Evolutionary conservation across 2,888 invertebrate genomes (phyloP), one percentile per base, ranked within the genome.

Genomic region (Corythucha ciliata): DNA sequence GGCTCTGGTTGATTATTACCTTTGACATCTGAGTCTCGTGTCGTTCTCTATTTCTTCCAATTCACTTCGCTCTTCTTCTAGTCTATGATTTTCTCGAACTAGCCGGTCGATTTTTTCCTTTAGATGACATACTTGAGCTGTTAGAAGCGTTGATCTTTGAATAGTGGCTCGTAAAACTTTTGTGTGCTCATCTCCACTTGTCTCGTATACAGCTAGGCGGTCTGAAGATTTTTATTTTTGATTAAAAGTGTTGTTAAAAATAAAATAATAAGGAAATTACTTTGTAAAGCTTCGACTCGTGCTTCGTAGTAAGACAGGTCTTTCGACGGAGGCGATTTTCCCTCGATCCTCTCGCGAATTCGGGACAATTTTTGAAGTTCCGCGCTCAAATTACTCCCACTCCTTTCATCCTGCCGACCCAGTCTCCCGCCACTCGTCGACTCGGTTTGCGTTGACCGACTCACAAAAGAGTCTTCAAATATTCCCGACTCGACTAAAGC

Each of bases 31-130:
- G 59, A 77, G 68, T 60, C 77, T 69, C n/a, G 80, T 79, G 62
- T 82, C 82, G 70, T 82, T 82, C 68, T 82, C 82, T 24, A 80
- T 80, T 67, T 82, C 82, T 68, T 82, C 82, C 57, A 81, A 72
- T 67, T 83, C 82, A 64, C 81, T 79, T 66, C 78, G 77, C 63
- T 81, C 81, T 65, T 82, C 81, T 63, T 82, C 81, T 60, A 82
- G 68, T 60, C 72, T 70, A 52, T 75, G 73, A 66, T 80, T 80
- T 61, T 79, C 77, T 40, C 75, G 72, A 62, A 77, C 73, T 61
- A 81, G 72, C 63, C 73, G 73, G 57, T 72, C 70, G 44, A 80
- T 72, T n/a, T 70, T 66, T 48, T 71, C 68, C 2, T 65, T 66
- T 27, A 74, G 63, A 44, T 71, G 69, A 57, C 70, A 70, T 2